Percentiles rank a stretch among this genome's conserved stretches.
These are phyloP conservation scores for Fratercula arctica DNA, from an alignment of 2,797 vertebrate genomes.

Conservation along the genomic window DNA sequence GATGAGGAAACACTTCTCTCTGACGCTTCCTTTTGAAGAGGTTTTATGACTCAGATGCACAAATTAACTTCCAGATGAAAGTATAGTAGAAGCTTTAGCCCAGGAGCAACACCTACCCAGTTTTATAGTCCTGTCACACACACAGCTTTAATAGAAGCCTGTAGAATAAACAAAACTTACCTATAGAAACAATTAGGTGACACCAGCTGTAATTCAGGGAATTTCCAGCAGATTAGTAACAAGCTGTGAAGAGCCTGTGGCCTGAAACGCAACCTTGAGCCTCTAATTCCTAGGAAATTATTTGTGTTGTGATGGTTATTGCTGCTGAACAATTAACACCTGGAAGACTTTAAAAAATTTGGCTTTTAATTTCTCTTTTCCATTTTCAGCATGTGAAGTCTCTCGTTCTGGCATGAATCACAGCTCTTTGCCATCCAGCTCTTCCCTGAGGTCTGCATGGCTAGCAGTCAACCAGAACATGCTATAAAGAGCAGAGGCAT, in stretches of 20 bases:
- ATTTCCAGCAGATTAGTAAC: conserved; percentile 51
- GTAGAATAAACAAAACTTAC: conserved; percentile 42
- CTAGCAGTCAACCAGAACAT: not conserved
- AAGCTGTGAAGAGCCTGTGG: conserved; percentile 46
- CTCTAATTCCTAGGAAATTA: conserved; percentile 60
- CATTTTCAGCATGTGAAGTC: not conserved
- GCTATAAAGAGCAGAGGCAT: not conserved
- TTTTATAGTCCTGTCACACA: conserved; percentile 6
- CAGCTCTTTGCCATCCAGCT: not conserved
- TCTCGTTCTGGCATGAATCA: not conserved
- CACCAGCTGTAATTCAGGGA: not conserved
- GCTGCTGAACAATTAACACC: conserved; percentile 58
- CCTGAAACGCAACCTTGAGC: conserved; percentile 37
- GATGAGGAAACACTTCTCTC: not conserved
- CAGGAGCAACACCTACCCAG: conserved; percentile 20
- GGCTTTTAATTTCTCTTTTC: conserved; percentile 18
- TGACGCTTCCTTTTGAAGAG: conserved; percentile 1
- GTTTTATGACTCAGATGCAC: conserved; percentile 10
- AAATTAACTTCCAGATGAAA: conserved; percentile 45
- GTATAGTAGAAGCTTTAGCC: conserved; percentile 9
- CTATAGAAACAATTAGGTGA: conserved; percentile 30
- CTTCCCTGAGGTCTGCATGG: not conserved
- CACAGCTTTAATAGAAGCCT: not conserved
- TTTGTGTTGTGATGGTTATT: conserved; percentile 43
- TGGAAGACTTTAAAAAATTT: not conserved